Base-by-base conservation (phyloP, 2,888 invertebrate species). In the Agriopis aurantiaria region DNA sequence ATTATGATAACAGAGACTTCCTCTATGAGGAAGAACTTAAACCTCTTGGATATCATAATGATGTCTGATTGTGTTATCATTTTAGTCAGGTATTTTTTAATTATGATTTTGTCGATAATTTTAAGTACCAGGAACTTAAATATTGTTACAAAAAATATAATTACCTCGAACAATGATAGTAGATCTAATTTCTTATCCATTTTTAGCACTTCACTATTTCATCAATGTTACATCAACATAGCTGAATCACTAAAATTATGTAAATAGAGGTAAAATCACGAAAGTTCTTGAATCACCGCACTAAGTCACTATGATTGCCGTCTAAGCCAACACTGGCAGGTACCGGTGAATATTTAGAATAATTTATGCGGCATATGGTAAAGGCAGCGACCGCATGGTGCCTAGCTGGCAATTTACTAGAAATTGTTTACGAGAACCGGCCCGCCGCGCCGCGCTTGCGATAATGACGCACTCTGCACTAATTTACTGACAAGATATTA, bases 171-270 rank as follows among this genome's bases (percentile, higher is more conserved):
- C 64, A 95, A 80, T 14, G 94, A 94, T 85, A 95, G 85, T 65
- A 95, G 83, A 81, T 95, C 95, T 88, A 94, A 80, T 87, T 92
- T 95, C 86, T 87, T 93, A 91, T 94, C 94, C 94, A 94, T 94
- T 80, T 84, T 92, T 72, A 40, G 78, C 55, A 68, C 65, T 69
- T 66, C 78, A 82, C 75, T 69, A 74, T 83, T 81, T 77, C 85
- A 86, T 85, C 75, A 49, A 83, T 82, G 71, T 87, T 86, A 86
- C 79, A 87, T 86, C 79, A 85, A 85, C 87, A 87, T 84, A 79
- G 78, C 80, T 84, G 71, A 86, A 76, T 84, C 88, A 90, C 87
- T 82, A 74, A 68, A 75, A 77, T 73, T 71, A 79, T 73, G 68
- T 74, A 69, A 77, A 76, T 78, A 45, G 1, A n/a, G 43, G 53